These are phyloP conservation scores for Mycetomoellerius zeteki DNA, from an alignment of 1,140 invertebrate genomes.

Conservation along the genomic window DNA sequence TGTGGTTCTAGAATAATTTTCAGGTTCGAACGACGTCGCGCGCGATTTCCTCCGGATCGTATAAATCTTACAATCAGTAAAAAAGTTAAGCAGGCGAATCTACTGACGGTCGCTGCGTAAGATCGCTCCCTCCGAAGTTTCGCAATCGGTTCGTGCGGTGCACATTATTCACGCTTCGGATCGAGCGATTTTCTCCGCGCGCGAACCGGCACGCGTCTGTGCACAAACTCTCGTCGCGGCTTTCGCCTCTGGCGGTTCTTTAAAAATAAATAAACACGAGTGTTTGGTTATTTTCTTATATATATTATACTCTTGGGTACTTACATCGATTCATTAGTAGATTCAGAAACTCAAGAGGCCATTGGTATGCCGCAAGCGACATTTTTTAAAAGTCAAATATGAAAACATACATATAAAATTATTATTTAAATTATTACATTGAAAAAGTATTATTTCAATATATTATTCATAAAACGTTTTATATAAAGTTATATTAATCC, in stretches of 20 bases:
- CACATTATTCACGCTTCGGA: slow-evolving; percentile 51
- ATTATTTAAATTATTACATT: too few species aligned
- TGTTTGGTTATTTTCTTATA: background rate
- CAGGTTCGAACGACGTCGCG: slow-evolving; percentile 27
- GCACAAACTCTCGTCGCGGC: background rate
- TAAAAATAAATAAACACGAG: slow-evolving; percentile 21
- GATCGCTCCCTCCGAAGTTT: slow-evolving; percentile 19
- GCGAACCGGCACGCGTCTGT: background rate
- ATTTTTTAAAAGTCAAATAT: too few species aligned
- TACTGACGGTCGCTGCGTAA: slow-evolving; percentile 53
- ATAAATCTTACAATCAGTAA: background rate
- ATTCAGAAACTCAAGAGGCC: too few species aligned
- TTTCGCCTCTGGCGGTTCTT: background rate
- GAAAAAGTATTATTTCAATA: too few species aligned
- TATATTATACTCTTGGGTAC: background rate
- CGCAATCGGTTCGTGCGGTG: slow-evolving; percentile 44
- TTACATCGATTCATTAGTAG: background rate
- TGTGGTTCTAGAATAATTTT: slow-evolving; percentile 2
- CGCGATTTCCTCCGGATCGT: slow-evolving; percentile 19
- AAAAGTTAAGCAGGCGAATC: slow-evolving; percentile 64
- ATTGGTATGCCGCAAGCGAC: too few species aligned
- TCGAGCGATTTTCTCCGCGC: slow-evolving; percentile 19
- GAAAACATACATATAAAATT: too few species aligned
- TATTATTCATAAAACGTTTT: too few species aligned
- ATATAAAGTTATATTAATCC: too few species aligned